Evolutionary conservation across 2,888 invertebrate genomes (phyloP), one percentile per base, ranked within the genome.

Genomic region (Harpagoxenus sublaevis): DNA sequence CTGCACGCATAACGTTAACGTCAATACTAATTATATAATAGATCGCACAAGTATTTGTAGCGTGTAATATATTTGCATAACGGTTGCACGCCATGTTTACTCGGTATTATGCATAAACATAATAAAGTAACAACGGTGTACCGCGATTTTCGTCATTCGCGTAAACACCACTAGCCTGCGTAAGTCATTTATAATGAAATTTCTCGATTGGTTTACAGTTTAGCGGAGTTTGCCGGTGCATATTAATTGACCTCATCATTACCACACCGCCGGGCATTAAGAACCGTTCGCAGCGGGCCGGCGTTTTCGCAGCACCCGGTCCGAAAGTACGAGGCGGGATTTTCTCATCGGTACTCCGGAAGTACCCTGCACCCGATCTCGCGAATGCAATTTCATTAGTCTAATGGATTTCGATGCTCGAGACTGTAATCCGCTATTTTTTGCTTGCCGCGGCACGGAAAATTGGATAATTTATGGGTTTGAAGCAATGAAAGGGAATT

Each of bases 321-420:
- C 66, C 35, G 60, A 79, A 79, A 79, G 71, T 81, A 73, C 60
- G 73, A 51, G 48, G 48, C 57, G 60, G 12, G 73, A 48, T 81
- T 81, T 81, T 73, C 51, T 73, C 73, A 39, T 73, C 35, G 60
- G 42, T 70, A 77, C 42, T 53, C 4, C n/a, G 73, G 23, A 60
- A 51, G 51, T 18, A 74, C 62, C 63, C 48, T 55, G n/a, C 53
- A 28, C 42, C 35, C 74, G 62, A 62, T 42, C 62, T 75, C 77
- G 68, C 68, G n/a, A 35, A 60, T 62, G 68, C 70, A 53, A 86
- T 88, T 88, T 87, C 89, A 89, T 88, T 87, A 87, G 79, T 70
- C 87, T 87, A 88, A 89, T 89, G 88, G 88, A 84, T 73, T 84
- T 81, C 65, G 86, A 83, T 81, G 73, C 81, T 81, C 78, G 83